Percentiles rank a stretch among this genome's conserved stretches.
phyloP scores from a whole-genome alignment of 2,113 vertebrate species.

The Oxygymnocypris stewartii region DNA sequence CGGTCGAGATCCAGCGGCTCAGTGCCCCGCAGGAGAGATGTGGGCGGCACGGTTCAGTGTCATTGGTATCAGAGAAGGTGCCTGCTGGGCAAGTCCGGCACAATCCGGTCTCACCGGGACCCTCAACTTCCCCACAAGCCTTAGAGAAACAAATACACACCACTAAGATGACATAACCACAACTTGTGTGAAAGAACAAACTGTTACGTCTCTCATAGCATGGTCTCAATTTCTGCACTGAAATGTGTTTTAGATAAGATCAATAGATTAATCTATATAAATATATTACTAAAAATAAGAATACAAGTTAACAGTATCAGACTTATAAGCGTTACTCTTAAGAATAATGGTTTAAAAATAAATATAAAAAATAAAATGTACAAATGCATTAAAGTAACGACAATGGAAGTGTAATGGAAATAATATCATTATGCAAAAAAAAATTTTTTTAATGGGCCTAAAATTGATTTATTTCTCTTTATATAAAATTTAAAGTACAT shows the following conservation, averaged over 20 bases:
- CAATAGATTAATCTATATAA: neutral
- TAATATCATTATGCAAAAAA: neutral
- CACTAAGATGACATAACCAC: neutral
- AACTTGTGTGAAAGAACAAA: conserved; percentile 2
- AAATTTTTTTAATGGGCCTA: too few species aligned
- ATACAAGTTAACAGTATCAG: too few species aligned
- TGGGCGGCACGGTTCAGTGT: conserved; percentile 70
- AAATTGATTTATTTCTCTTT: too few species aligned
- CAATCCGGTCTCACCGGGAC: conserved; percentile 23
- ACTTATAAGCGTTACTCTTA: too few species aligned
- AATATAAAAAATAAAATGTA: too few species aligned
- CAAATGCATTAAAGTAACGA: too few species aligned
- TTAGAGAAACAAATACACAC: conserved; percentile 47
- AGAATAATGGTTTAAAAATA: too few species aligned
- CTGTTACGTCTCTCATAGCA: neutral
- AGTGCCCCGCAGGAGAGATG: conserved; percentile 75
- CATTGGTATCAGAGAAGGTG: conserved; percentile 79
- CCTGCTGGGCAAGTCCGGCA: conserved; percentile 80
- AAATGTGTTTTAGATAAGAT: neutral
- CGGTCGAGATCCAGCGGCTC: conserved; percentile 66
- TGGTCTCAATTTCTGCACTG: neutral
- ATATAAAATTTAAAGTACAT: too few species aligned
- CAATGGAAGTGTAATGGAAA: neutral
- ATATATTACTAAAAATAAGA: too few species aligned
- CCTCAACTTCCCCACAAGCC: conserved; percentile 65